Evolutionary conservation across 2,797 vertebrate species (phyloP).

Genomic region (Spinus olivaceus): DNA sequence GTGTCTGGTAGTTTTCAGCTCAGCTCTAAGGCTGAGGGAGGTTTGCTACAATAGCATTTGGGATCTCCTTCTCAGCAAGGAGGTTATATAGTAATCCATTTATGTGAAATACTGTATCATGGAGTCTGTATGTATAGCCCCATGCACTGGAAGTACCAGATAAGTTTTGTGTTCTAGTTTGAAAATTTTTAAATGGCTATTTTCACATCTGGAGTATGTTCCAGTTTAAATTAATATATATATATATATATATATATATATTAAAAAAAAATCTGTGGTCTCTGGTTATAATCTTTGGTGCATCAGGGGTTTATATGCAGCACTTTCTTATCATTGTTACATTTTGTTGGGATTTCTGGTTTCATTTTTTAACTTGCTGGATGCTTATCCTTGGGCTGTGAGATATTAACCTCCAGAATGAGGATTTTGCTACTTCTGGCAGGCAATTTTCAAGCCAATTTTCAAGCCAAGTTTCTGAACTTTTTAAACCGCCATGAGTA

Average conservation of each 20-base stretch:
- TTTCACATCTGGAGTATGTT: constrained; percentile 69
- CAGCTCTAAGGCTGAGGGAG: constrained; percentile 82
- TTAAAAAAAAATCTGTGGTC: constrained; percentile 48
- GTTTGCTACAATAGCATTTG: constrained; percentile 87
- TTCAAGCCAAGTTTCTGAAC: constrained; percentile 75
- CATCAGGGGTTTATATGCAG: constrained; percentile 84
- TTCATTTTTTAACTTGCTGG: constrained; percentile 56
- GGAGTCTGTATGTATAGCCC: constrained; percentile 76
- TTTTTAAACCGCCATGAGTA: constrained; percentile 69
- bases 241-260: constrained; percentile 40
- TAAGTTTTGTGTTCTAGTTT: constrained; percentile 68
- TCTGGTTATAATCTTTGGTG: constrained; percentile 79
- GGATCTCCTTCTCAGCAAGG: constrained; percentile 82
- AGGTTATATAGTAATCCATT: constrained; percentile 82
- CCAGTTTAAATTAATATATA: constrained; percentile 75
- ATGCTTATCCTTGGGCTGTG: constrained; percentile 64
- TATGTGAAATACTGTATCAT: constrained; percentile 81
- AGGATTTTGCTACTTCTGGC: constrained; percentile 63
- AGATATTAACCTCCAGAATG: constrained; percentile 61
- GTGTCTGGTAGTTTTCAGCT: constrained; percentile 79
- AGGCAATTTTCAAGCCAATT: constrained; percentile 72
- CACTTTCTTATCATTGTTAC: constrained; percentile 80
- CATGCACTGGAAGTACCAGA: constrained; percentile 64
- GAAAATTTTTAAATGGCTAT: constrained; percentile 65
- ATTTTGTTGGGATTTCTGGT: constrained; percentile 43